These are phyloP conservation scores for Cladorhizidae sp. DNA, from an alignment of 37 sponge, comb jelly and placozoan genomes.

Conservation along the genomic window DNA sequence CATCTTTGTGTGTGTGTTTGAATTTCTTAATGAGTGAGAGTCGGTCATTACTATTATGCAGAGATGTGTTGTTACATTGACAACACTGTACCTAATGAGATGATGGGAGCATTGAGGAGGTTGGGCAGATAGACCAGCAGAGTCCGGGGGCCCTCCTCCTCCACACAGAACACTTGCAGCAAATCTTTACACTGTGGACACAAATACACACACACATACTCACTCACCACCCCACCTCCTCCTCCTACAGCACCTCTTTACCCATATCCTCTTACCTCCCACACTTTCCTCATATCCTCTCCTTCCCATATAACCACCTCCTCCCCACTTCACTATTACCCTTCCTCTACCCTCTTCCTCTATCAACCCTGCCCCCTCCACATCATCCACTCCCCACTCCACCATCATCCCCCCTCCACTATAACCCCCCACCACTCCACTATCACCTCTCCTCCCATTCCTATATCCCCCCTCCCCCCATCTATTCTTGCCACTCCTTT, in stretches of 20 bases:
- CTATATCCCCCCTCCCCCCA: not conserved
- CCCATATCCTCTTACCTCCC: not conserved
- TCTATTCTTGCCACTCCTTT: not conserved
- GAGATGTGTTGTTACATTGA: no score
- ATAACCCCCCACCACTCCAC: no score
- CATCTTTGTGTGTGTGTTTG: not conserved
- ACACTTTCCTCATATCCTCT: not conserved
- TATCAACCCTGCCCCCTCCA: not conserved
- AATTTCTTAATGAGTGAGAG: not conserved
- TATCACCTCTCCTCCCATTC: not conserved
- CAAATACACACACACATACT: not conserved
- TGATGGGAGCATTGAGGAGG: constrained; percentile 16
- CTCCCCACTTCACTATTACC: not conserved
- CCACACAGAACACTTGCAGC: not conserved
- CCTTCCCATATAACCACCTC: not conserved
- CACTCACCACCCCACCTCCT: no score
- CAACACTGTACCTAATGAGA: constrained; percentile 46
- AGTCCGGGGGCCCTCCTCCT: not conserved
- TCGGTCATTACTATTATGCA: no score
- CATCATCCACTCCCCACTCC: not conserved
- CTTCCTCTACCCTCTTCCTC: not conserved
- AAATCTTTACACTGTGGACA: constrained; percentile 1
- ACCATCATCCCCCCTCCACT: not conserved
- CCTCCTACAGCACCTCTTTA: not conserved
- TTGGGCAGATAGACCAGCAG: constrained; percentile 36